Evolutionary conservation across 2,888 invertebrate species (phyloP).

Genomic region (Pachliopta kotzebuea): DNA sequence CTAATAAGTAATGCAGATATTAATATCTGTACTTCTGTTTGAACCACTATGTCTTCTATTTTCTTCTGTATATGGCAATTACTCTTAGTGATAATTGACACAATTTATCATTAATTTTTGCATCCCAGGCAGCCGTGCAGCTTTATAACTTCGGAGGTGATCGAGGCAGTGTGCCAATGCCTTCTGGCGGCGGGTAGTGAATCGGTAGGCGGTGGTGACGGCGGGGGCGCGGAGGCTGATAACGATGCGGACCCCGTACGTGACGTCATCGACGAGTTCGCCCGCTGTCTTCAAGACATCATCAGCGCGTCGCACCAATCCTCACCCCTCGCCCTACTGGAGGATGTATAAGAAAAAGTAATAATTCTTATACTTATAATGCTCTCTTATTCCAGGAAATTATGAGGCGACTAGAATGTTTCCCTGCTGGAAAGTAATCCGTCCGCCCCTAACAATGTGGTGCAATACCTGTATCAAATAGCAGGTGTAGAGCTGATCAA

Average conservation of each 20-base stretch:
- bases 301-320: constrained; percentile 78
- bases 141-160: constrained; percentile 95
- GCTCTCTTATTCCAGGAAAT: too few relatives aligned
- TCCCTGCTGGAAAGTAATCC: too few relatives aligned
- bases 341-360: constrained; percentile 38
- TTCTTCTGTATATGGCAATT: too few relatives aligned
- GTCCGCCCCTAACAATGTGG: too few relatives aligned
- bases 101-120: too few relatives aligned
- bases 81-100: too few relatives aligned
- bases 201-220: constrained; percentile 85
- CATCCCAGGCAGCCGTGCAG: constrained; percentile 88
- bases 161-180: constrained; percentile 97
- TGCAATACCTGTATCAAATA: too few relatives aligned
- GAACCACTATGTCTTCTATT: too few relatives aligned
- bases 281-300: constrained; percentile 95
- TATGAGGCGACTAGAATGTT: too few relatives aligned
- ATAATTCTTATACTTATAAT: background rate
- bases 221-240: constrained; percentile 87
- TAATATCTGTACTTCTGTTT: too few relatives aligned
- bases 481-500: too few relatives aligned
- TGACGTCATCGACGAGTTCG: constrained; percentile 95
- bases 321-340: constrained; percentile 37
- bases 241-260: constrained; percentile 88
- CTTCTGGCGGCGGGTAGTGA: constrained; percentile 92
- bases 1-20: too few relatives aligned